A percentile compares a stretch with the other conserved stretches of the same genome.
phyloP scores from a whole-genome alignment of 2,797 vertebrate genomes.

The Manis crassicaudata region DNA sequence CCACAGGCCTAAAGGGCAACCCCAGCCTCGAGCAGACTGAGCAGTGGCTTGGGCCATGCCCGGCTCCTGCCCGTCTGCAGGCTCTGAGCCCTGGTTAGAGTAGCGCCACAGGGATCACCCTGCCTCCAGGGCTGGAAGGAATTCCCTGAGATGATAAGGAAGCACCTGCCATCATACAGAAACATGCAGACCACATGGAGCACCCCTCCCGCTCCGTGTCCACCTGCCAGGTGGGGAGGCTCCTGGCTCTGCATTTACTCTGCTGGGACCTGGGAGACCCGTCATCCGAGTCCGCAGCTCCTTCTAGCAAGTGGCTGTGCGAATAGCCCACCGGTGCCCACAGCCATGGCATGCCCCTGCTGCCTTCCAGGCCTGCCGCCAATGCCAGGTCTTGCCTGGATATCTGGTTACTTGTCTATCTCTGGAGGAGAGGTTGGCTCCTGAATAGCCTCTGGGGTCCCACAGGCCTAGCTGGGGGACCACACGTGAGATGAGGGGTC shows the following conservation, averaged over 20 bases:
- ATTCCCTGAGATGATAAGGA: neutral
- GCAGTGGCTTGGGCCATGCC: neutral
- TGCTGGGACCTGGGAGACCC: neutral
- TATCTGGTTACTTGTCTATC: neutral
- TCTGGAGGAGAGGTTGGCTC: neutral
- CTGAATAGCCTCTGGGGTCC: neutral
- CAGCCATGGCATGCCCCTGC: neutral
- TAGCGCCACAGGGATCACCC: rapidly evolving
- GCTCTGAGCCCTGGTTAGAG: too few species aligned
- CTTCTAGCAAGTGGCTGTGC: neutral
- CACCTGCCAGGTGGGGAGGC: neutral
- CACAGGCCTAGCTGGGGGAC: neutral
- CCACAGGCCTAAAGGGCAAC: neutral
- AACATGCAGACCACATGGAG: rapidly evolving
- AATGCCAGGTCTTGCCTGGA: neutral
- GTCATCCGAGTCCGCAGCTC: neutral
- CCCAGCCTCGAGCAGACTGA: slow-evolving; percentile 66
- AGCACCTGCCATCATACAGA: neutral
- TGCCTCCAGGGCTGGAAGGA: neutral
- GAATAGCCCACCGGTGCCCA: neutral
- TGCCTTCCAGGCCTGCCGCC: neutral
- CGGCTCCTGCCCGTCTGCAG: too few species aligned
- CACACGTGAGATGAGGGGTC: neutral
- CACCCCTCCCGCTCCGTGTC: too few species aligned
- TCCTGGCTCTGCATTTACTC: neutral